phyloP scores from a whole-genome alignment of 1,140 invertebrate genomes.

The Trachelipus rathkii region DNA sequence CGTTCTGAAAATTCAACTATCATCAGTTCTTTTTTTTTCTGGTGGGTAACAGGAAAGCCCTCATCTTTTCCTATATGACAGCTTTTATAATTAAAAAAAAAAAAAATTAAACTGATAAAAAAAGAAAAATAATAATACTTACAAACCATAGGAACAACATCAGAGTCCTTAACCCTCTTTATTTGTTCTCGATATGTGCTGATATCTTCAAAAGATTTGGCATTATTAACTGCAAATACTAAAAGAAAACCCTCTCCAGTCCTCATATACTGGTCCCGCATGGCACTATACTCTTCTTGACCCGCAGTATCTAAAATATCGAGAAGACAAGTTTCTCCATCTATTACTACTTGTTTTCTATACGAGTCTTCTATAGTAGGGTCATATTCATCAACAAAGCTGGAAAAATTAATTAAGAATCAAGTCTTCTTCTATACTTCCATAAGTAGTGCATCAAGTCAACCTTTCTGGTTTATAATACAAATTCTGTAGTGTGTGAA shows the following conservation, averaged over 20 bases:
- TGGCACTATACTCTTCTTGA: constrained; percentile 98
- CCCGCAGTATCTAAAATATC: constrained; percentile 99
- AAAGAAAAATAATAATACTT: constrained; percentile 57
- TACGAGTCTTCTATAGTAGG: constrained; percentile 99
- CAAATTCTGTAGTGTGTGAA: too few relatives aligned
- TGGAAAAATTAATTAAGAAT: constrained; percentile 48
- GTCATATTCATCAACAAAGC: constrained; percentile 99
- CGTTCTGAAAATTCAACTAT: too few relatives aligned
- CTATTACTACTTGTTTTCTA: constrained; percentile 95
- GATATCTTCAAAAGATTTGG: constrained; percentile 97
- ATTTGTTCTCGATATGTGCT: constrained; percentile 96
- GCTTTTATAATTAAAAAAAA: background rate
- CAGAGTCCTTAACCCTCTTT: constrained; percentile 97
- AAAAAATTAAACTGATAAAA: background rate
- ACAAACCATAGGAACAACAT: constrained; percentile 97
- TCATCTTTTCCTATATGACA: constrained; percentile 5
- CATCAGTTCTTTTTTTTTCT: too few relatives aligned
- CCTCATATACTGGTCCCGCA: constrained; percentile 97
- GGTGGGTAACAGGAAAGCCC: too few relatives aligned
- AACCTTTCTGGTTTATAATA: too few relatives aligned
- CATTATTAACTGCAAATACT: constrained; percentile 97
- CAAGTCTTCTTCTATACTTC: too few relatives aligned
- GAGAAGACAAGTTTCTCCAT: constrained; percentile 97
- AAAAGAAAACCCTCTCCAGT: constrained; percentile 96
- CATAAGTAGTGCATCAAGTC: too few relatives aligned